Evolutionary conservation across 2,888 invertebrate species (phyloP), one percentile per base, ranked within the genome.

Genomic region (Xestobium rufovillosum): DNA sequence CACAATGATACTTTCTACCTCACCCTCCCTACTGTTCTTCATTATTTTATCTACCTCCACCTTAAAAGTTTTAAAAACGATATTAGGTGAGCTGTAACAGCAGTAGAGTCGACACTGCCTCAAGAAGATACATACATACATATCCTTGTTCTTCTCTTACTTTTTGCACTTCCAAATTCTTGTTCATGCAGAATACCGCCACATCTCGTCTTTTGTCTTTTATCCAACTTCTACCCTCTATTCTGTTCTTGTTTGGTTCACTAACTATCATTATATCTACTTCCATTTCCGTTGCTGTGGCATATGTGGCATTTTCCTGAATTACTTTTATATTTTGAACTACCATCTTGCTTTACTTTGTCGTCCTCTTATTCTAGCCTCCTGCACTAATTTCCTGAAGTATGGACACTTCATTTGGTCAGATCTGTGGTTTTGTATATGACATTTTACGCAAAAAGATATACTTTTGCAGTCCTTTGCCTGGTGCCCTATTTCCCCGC

Each of bases 391-490:
- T n/a, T n/a, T n/a, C n/a, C n/a, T n/a, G n/a, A n/a, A n/a, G n/a
- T n/a, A n/a, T n/a, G n/a, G n/a, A n/a, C n/a, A n/a, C n/a, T n/a
- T n/a, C n/a, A n/a, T n/a, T n/a, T n/a, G n/a, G 11, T 10, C 6
- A 27, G 11, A 6, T n/a, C 11, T 6, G 11, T 10, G 11, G 11
- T 27, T 10, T 14, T 2, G 14, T n/a, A 19, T 12, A 4, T 25
- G 11, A n/a, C 33, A 33, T 2, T 9, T 6, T 11, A 33, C 14
- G 8, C 33, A 33, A 10, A 14, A 33, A 4, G 33, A n/a, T 12
- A 10, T 9, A 8, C 13, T 23, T 16, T 17, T n/a, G n/a, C 33
- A 33, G 9, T 33, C 33, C 26, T 12, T 33, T n/a, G 14, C 33
- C 4, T 3, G 13, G 11, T 33, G 33, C 1, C 26, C 33, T 4